Evolutionary conservation across 2,888 invertebrate genomes (phyloP).

Genomic region (Xestia rhomboidea): DNA sequence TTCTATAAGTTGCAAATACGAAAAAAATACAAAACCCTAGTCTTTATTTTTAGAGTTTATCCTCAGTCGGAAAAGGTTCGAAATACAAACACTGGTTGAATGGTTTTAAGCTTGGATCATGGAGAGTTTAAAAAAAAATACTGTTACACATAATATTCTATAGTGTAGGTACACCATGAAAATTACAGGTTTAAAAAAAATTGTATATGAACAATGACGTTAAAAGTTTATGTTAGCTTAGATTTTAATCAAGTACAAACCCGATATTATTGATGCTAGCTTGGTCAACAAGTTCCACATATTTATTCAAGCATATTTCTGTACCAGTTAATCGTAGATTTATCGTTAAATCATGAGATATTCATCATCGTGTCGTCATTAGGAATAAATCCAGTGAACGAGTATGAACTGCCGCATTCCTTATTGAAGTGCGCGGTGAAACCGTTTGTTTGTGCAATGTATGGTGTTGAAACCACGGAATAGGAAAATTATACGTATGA

Average conservation of each 20-base stretch:
- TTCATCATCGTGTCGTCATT: conserved; percentile 72
- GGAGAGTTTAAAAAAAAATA: no score
- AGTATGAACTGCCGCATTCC: conserved; percentile 72
- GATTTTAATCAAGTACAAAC: conserved; percentile 1
- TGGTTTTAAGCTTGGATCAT: neutral
- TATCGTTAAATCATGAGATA: conserved; percentile 70
- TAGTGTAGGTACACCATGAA: neutral
- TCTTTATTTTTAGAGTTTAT: neutral
- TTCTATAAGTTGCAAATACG: neutral
- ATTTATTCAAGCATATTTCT: conserved; percentile 61
- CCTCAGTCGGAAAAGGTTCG: neutral
- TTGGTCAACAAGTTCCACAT: conserved; percentile 43
- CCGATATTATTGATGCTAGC: conserved; percentile 33
- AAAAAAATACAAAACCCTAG: neutral
- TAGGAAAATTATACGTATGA: conserved; percentile 42
- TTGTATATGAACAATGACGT: neutral
- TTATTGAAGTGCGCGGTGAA: conserved; percentile 44
- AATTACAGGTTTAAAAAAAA: neutral
- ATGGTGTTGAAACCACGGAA: conserved; percentile 61
- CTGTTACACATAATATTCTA: no score
- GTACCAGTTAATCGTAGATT: conserved; percentile 59
- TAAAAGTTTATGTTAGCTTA: neutral
- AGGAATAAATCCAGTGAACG: conserved; percentile 59
- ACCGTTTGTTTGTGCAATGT: conserved; percentile 59
- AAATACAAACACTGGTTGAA: neutral